phyloP scores from a whole-genome alignment of 2,888 invertebrate genomes.

The Hypercompe scribonia region DNA sequence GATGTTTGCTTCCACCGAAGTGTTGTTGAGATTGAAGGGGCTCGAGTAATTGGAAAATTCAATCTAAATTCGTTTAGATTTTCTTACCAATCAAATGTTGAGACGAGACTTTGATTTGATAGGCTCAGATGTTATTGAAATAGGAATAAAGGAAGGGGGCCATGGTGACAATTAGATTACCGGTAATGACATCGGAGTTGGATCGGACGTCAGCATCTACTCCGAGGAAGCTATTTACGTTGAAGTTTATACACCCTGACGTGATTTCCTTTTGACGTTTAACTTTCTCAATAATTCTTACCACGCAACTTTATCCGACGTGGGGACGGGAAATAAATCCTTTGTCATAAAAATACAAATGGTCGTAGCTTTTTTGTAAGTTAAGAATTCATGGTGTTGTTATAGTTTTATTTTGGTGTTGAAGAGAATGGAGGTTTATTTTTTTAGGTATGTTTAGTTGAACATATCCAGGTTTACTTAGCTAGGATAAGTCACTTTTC shows the following conservation, averaged over 20 bases:
- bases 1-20: constrained; percentile 69
- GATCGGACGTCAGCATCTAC: constrained; percentile 6
- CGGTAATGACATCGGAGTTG: constrained; percentile 23
- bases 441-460: neutral
- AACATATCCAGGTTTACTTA: neutral
- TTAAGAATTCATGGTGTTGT: constrained; percentile 20
- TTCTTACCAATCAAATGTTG: constrained; percentile 48
- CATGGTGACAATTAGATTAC: constrained; percentile 45
- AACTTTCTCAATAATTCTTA: constrained; percentile 44
- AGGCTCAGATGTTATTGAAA: constrained; percentile 38
- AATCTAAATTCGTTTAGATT: constrained; percentile 66
- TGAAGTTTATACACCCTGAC: constrained; percentile 28
- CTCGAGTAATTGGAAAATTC: constrained; percentile 69
- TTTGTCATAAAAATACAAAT: constrained; percentile 42
- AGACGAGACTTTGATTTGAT: constrained; percentile 35
- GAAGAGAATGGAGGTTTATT: neutral
- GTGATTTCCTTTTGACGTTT: constrained; percentile 35
- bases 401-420: constrained; percentile 11
- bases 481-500: neutral
- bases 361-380: constrained; percentile 26
- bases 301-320: constrained; percentile 32
- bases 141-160: constrained; percentile 28
- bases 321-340: constrained; percentile 38
- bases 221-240: constrained; percentile 23
- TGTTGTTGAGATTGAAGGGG: constrained; percentile 59